Percentiles rank a stretch among this genome's conserved stretches.
Conservation (phyloP, 2,113 vertebrate genomes). For the Noctilio leporinus region DNA sequence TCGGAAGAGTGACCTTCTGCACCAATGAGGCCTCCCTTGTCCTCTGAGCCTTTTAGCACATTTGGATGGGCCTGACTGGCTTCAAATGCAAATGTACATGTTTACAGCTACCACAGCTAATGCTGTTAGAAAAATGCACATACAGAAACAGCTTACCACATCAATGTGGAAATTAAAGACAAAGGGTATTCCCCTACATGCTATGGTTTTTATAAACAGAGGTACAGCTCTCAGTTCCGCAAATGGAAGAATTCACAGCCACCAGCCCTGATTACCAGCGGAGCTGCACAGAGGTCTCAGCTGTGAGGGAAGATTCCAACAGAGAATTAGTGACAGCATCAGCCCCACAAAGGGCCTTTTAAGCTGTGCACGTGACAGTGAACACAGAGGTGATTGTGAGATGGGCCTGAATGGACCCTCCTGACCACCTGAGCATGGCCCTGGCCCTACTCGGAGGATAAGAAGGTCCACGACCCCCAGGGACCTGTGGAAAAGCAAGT, state of each 20-base stretch:
- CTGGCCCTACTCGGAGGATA: conserved; percentile 15
- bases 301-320: conserved; percentile 4
- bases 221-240: not conserved
- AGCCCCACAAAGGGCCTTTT: conserved; percentile 73
- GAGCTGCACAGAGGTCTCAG: not conserved
- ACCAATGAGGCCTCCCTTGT: not conserved
- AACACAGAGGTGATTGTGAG: conserved; percentile 74
- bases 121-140: not conserved
- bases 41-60: not conserved
- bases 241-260: not conserved
- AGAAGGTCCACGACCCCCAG: not conserved
- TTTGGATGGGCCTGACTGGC: not conserved
- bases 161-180: conserved; percentile 3
- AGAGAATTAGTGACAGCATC: conserved; percentile 52
- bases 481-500: not conserved
- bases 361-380: conserved; percentile 68
- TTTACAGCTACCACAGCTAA: not conserved
- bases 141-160: not conserved
- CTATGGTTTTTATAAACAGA: conserved; percentile 26
- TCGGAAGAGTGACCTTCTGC: not conserved
- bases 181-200: conserved; percentile 24
- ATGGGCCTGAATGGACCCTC: conserved; percentile 68
- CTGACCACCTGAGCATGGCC: conserved; percentile 55
- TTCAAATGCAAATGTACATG: not conserved
- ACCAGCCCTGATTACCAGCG: not conserved